phyloP scores from a whole-genome alignment of 30 jellyfish, hydroid and myxozoan genomes.

The Rhopilema esculentum region DNA sequence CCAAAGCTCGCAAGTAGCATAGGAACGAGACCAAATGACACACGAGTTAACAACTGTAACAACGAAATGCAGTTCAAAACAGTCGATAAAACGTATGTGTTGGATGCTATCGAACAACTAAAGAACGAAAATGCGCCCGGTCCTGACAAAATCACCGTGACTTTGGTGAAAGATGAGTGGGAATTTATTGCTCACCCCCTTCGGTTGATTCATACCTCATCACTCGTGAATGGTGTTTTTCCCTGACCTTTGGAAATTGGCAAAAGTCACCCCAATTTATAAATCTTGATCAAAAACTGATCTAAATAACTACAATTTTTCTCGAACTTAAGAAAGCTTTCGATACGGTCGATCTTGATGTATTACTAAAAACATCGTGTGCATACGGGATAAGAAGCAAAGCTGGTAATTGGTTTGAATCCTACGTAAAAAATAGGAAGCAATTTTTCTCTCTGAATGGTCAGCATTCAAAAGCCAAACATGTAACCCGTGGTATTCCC shows the following conservation, averaged over 20 bases:
- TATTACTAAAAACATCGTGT: conserved; percentile 12
- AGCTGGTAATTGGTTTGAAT: conserved; percentile 42
- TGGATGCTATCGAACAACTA: conserved; percentile 53
- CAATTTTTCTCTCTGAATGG: conserved; percentile 14
- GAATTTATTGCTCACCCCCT: conserved; percentile 45
- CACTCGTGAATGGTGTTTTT: conserved; percentile 49
- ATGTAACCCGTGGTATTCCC: conserved; percentile 29
- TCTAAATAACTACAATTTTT: conserved; percentile 27
- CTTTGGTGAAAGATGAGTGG: conserved; percentile 56
- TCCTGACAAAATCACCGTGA: conserved; percentile 48
- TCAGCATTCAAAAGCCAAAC: conserved; percentile 16
- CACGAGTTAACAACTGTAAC: conserved; percentile 44
- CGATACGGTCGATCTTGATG: conserved; percentile 40
- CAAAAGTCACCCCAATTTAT: conserved; percentile 58
- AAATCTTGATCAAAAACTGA: conserved; percentile 51
- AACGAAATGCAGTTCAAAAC: conserved; percentile 40
- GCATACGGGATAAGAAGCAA: conserved; percentile 54
- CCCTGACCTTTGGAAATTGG: conserved; percentile 55
- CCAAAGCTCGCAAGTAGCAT: conserved; percentile 66
- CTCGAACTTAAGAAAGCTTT: not conserved
- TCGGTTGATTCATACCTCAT: conserved; percentile 37
- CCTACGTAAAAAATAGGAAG: conserved; percentile 26
- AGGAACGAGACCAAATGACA: conserved; percentile 52
- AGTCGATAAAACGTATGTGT: conserved; percentile 18
- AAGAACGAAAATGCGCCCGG: conserved; percentile 55